Evolutionary conservation across 2,113 vertebrate genomes (phyloP).

Genomic region (Rana temporaria): DNA sequence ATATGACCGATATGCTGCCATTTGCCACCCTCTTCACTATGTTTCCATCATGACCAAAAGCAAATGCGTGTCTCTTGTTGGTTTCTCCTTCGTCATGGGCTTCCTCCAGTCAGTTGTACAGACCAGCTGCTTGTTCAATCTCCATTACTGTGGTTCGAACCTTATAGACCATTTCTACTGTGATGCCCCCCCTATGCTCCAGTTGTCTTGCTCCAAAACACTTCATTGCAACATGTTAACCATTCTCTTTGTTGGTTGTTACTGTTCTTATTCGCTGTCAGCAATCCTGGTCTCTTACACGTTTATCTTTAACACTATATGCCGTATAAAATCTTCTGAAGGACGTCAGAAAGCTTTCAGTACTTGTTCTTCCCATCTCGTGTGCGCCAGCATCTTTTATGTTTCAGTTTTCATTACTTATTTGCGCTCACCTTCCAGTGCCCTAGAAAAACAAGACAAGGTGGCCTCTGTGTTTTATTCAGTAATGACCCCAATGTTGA

Average conservation of each 20-base stretch:
- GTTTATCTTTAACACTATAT: too few relatives aligned
- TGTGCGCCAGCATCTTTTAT: too few relatives aligned
- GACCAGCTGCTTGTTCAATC: neutral
- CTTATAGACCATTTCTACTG: slow-evolving; percentile 11
- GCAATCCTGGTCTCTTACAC: neutral
- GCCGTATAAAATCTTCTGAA: too few relatives aligned
- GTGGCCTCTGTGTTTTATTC: slow-evolving; percentile 1
- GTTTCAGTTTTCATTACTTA: neutral
- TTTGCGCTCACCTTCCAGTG: neutral
- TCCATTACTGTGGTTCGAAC: neutral
- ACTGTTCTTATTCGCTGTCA: too few relatives aligned
- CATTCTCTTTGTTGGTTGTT: neutral
- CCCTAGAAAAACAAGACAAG: neutral
- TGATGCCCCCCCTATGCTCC: neutral
- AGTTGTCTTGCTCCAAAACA: neutral
- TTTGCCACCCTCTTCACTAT: too few relatives aligned
- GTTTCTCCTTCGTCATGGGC: neutral
- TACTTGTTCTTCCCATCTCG: too few relatives aligned
- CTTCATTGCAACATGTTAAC: neutral
- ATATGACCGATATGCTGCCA: neutral
- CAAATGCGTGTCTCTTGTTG: neutral
- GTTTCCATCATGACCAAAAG: neutral
- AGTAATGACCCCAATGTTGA: too few relatives aligned
- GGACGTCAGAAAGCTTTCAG: too few relatives aligned
- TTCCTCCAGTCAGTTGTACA: neutral